A percentile compares a stretch with the other conserved stretches of the same genome.
These are phyloP conservation scores for Scaptodrosophila lebanonensis DNA, from an alignment of 1,140 invertebrate species.

Conservation along the genomic window DNA sequence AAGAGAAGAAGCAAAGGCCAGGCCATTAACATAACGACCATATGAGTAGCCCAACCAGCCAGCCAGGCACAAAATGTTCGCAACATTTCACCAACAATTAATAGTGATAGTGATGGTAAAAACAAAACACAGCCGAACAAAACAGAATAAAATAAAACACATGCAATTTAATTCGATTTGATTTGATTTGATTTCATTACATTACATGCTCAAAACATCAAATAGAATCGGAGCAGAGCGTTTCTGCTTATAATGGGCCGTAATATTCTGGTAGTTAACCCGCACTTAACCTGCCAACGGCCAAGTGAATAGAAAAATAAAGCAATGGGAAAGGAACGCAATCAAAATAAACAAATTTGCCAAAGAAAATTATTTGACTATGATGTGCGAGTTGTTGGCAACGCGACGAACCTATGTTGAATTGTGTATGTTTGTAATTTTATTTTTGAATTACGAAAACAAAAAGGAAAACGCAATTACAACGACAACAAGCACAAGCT, in stretches of 20 bases:
- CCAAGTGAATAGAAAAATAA: not conserved
- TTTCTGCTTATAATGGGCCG: too few species aligned
- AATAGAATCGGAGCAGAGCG: not conserved
- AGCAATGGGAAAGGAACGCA: too few species aligned
- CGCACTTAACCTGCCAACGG: not conserved
- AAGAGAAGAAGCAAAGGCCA: constrained; percentile 1
- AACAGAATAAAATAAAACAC: too few species aligned
- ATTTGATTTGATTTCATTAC: too few species aligned
- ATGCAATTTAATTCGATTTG: too few species aligned
- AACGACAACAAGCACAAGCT: constrained; percentile 24
- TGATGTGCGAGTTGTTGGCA: constrained; percentile 29
- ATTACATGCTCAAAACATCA: too few species aligned
- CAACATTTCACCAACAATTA: too few species aligned
- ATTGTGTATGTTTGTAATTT: constrained; percentile 37
- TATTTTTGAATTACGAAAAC: constrained; percentile 50
- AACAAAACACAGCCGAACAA: too few species aligned
- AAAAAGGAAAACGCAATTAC: constrained; percentile 37
- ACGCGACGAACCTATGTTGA: constrained; percentile 10
- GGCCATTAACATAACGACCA: not conserved
- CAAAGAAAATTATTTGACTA: not conserved
- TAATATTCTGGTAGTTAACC: not conserved
- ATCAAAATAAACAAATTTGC: not conserved
- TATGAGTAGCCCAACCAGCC: too few species aligned
- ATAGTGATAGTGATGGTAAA: too few species aligned
- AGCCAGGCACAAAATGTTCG: too few species aligned